Percentiles rank a stretch among this genome's conserved stretches.
Conservation (phyloP, 2,797 vertebrate genomes). For the Darevskia nairensis region DNA sequence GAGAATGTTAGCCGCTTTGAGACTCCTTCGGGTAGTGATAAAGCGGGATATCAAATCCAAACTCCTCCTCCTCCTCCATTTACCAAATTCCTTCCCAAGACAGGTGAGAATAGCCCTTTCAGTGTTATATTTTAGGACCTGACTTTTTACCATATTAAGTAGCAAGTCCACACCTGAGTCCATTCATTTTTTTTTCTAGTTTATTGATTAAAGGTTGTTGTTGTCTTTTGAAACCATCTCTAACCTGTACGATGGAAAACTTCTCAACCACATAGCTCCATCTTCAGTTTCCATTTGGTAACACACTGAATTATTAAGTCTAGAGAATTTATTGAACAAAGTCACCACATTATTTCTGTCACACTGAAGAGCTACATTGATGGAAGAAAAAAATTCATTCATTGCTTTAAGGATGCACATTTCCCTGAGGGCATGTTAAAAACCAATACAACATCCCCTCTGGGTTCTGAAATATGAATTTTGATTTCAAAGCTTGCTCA, state of each 20-base stretch:
- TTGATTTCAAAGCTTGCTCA: conserved; percentile 9
- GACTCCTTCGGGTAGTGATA: no score
- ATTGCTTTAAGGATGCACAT: rapidly evolving
- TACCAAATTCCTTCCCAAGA: no score
- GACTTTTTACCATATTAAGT: not conserved
- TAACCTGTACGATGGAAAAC: not conserved
- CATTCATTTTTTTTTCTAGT: not conserved
- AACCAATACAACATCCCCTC: not conserved
- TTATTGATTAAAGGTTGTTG: not conserved
- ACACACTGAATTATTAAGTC: conserved; percentile 17
- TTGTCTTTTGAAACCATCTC: not conserved
- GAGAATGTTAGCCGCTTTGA: no score
- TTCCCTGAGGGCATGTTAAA: conserved; percentile 14
- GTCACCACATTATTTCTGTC: not conserved
- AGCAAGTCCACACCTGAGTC: not conserved
- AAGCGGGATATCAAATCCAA: no score
- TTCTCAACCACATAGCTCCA: not conserved
- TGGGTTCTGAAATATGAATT: not conserved
- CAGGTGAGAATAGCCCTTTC: no score
- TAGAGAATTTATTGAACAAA: conserved; percentile 31
- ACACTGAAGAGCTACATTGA: not conserved
- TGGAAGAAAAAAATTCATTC: not conserved
- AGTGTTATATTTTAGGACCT: not conserved
- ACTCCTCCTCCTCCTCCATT: no score
- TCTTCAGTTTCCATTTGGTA: conserved; percentile 19